These are phyloP conservation scores for Agriopis aurantiaria DNA, from an alignment of 2,888 invertebrate species.

Conservation along the genomic window DNA sequence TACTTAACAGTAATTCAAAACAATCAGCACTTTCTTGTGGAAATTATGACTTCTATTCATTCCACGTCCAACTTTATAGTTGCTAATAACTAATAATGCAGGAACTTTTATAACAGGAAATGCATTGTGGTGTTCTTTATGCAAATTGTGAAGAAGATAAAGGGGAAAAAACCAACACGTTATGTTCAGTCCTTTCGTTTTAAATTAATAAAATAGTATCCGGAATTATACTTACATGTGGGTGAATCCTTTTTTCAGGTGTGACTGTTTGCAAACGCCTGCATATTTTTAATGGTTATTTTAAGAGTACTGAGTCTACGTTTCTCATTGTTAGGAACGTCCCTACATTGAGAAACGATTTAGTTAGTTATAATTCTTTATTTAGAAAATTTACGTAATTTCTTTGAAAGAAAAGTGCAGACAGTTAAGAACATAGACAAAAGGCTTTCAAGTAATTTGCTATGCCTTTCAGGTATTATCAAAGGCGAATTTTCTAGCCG, in stretches of 20 bases:
- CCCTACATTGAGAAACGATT: neutral
- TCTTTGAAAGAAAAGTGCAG: too few species aligned
- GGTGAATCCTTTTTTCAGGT: neutral
- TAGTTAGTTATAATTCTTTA: neutral
- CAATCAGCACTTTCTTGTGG: too few species aligned
- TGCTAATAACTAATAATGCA: too few species aligned
- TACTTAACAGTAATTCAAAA: too few species aligned
- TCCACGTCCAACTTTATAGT: too few species aligned
- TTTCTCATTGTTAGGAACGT: neutral
- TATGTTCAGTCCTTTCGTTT: too few species aligned
- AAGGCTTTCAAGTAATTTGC: conserved; percentile 13
- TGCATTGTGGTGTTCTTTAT: neutral
- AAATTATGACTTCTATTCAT: too few species aligned
- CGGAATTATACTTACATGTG: neutral
- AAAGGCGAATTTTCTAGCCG: conserved; percentile 15
- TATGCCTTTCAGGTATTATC: conserved; percentile 12
- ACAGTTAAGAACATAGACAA: neutral
- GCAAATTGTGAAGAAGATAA: neutral
- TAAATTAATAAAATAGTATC: too few species aligned
- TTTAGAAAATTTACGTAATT: too few species aligned
- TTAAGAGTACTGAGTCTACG: neutral
- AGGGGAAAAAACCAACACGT: too few species aligned
- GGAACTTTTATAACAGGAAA: too few species aligned
- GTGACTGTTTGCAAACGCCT: neutral
- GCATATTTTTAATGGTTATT: neutral